A percentile compares a stretch with the other conserved stretches of the same genome.
These are phyloP conservation scores for Pollenia labialis DNA, from an alignment of 2,888 invertebrate species.

Conservation along the genomic window DNA sequence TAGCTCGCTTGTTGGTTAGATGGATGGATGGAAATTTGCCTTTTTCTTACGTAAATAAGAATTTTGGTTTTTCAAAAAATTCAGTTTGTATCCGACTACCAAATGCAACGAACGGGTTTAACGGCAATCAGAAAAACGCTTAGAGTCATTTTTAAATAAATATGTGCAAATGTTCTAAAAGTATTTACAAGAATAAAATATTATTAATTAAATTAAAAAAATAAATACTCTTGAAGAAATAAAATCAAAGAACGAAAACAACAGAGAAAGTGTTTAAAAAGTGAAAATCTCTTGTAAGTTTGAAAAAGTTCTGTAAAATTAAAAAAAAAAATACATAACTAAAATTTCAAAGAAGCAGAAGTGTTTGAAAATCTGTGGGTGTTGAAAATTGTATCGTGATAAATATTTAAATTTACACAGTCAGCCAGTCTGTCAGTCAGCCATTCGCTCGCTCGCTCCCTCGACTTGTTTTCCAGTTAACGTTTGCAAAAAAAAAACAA, in stretches of 20 bases:
- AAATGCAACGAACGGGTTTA: slow-evolving; percentile 74
- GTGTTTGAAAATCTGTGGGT: slow-evolving; percentile 63
- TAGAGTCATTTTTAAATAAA: background rate
- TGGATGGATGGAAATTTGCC: slow-evolving; percentile 74
- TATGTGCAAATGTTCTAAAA: slow-evolving; percentile 15
- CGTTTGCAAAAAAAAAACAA: slow-evolving; percentile 56
- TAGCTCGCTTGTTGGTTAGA: slow-evolving; percentile 27
- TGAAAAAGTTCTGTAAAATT: slow-evolving; percentile 7
- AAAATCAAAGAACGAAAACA: background rate
- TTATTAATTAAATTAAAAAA: background rate
- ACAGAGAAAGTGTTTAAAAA: slow-evolving; percentile 10
- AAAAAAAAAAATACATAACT: slow-evolving; percentile 5
- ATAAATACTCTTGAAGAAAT: background rate
- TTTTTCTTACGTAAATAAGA: slow-evolving; percentile 75
- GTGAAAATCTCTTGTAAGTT: slow-evolving; percentile 22
- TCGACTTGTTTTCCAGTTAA: slow-evolving; percentile 50
- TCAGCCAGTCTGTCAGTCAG: slow-evolving; percentile 23
- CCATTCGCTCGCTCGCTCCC: slow-evolving; percentile 6
- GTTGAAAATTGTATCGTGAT: slow-evolving; percentile 58
- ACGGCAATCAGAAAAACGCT: slow-evolving; percentile 49
- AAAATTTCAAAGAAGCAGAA: slow-evolving; percentile 38
- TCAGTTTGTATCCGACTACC: slow-evolving; percentile 76
- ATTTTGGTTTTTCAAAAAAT: slow-evolving; percentile 75
- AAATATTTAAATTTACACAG: slow-evolving; percentile 26
- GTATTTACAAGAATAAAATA: background rate